Conservation (phyloP, 92 coral and sea anemone species). For the Montipora capitata region DNA sequence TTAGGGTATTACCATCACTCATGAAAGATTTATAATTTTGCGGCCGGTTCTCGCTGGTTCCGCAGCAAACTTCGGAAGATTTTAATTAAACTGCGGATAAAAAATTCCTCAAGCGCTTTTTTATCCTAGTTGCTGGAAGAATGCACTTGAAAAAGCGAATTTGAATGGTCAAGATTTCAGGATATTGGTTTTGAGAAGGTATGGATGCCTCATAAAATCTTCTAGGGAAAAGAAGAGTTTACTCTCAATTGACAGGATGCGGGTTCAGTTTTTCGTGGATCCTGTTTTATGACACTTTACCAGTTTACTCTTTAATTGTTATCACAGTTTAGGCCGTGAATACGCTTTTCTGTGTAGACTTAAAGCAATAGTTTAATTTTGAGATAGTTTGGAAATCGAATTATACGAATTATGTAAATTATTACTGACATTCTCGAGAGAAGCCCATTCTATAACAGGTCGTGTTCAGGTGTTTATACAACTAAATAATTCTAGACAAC, state of each 20-base stretch:
- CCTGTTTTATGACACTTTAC: too few species aligned
- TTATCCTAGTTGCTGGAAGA: neutral
- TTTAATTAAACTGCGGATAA: neutral
- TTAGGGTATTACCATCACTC: constrained; percentile 32
- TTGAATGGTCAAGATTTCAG: neutral
- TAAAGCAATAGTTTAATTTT: too few species aligned
- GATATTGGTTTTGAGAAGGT: neutral
- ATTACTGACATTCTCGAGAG: neutral
- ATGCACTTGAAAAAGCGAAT: neutral
- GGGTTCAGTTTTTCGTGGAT: neutral
- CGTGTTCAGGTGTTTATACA: neutral
- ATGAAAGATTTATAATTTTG: constrained; percentile 38
- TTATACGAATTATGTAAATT: neutral
- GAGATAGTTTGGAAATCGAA: too few species aligned
- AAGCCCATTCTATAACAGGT: constrained; percentile 16
- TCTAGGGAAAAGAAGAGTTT: neutral
- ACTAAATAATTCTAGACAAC: too few species aligned
- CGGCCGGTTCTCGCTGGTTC: constrained; percentile 12
- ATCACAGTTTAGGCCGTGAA: too few species aligned
- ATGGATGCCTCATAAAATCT: too few species aligned
- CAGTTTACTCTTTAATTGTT: too few species aligned
- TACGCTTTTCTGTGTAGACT: too few species aligned
- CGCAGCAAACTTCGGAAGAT: neutral
- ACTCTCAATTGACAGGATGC: neutral
- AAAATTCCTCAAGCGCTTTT: neutral